Percentiles rank a stretch among this genome's conserved stretches.
phyloP scores from a whole-genome alignment of 2,113 vertebrate genomes.

The Tursiops truncatus region DNA sequence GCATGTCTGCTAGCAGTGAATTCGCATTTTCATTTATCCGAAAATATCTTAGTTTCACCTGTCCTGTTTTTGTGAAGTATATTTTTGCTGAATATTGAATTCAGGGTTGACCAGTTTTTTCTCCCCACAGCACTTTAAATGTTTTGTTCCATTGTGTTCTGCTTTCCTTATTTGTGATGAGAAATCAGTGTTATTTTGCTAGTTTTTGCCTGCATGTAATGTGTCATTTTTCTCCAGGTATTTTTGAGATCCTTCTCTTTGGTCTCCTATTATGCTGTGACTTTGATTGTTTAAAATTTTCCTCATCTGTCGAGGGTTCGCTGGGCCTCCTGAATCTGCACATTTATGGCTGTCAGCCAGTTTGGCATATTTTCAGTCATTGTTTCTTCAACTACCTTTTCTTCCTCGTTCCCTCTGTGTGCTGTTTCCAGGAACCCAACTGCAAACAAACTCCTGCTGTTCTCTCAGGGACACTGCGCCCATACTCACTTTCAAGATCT shows the following conservation, averaged over 20 bases:
- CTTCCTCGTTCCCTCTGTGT: not conserved
- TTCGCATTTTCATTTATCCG: not conserved
- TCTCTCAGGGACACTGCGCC: accelerated
- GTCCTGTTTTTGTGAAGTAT: not conserved
- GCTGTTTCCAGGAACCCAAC: no score
- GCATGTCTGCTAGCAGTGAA: not conserved
- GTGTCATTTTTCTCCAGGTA: not conserved
- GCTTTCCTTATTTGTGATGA: not conserved
- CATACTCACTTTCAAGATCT: not conserved
- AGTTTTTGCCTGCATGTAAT: not conserved
- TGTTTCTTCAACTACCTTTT: not conserved
- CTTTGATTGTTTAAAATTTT: not conserved
- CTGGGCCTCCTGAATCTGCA: not conserved
- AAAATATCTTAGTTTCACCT: not conserved
- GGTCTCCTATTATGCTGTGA: not conserved
- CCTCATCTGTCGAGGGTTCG: not conserved
- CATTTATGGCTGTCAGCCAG: not conserved
- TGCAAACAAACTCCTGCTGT: not conserved
- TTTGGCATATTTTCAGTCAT: not conserved
- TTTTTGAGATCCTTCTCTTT: not conserved
- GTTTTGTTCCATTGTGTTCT: not conserved
- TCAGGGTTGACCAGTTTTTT: not conserved
- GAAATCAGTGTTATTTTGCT: not conserved
- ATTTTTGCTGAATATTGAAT: not conserved
- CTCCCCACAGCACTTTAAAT: not conserved